phyloP scores from a whole-genome alignment of 2,113 vertebrate species.

The Zosterops pallidus region DNA sequence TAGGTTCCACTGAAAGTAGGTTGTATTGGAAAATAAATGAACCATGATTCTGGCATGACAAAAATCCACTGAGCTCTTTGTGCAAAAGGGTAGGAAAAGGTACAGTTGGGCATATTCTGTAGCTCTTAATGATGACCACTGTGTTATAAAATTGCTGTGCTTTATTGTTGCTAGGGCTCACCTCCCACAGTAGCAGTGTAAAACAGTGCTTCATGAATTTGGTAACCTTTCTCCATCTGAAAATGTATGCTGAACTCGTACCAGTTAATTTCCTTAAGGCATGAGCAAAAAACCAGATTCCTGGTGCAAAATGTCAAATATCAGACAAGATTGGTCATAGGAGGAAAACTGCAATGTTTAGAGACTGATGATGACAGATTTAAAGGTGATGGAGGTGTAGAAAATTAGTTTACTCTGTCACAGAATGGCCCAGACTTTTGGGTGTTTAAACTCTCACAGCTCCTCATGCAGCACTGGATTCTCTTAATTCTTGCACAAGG shows the following conservation, averaged over 20 bases:
- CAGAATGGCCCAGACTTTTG: background rate
- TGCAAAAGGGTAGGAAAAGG: background rate
- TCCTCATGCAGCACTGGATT: background rate
- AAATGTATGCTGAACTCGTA: background rate
- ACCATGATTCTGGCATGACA: background rate
- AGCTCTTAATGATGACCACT: background rate
- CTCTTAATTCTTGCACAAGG: background rate
- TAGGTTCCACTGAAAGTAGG: background rate
- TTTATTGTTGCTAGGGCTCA: background rate
- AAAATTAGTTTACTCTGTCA: background rate
- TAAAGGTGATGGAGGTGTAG: background rate
- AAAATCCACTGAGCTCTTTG: background rate
- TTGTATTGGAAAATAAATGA: constrained; percentile 2
- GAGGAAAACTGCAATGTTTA: background rate
- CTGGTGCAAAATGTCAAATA: background rate
- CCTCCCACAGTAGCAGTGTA: background rate
- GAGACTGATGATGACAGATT: background rate
- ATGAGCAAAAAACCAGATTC: background rate
- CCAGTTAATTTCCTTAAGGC: background rate
- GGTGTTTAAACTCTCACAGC: background rate
- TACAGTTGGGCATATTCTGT: background rate
- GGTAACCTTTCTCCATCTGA: background rate
- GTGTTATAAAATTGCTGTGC: background rate
- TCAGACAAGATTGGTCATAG: background rate
- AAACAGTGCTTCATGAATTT: background rate